Percentiles rank a stretch among this genome's conserved stretches.
Conservation (phyloP, 2,888 invertebrate species). For the Lycophotia porphyrea region DNA sequence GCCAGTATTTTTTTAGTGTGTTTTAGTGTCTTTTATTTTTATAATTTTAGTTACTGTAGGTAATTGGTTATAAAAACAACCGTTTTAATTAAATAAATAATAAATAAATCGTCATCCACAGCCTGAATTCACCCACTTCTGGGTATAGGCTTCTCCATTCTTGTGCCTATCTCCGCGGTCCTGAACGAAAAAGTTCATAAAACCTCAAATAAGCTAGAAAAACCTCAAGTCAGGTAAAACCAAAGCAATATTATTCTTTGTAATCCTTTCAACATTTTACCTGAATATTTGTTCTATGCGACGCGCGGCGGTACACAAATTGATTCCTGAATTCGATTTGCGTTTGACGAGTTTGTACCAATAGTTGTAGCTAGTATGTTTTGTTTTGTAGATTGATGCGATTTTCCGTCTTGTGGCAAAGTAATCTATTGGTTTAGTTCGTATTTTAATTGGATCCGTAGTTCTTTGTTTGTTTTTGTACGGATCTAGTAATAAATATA, state of each 20-base stretch:
- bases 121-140: too few relatives aligned
- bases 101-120: too few relatives aligned
- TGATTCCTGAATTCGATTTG: conserved; percentile 82
- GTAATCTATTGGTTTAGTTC: conserved; percentile 32
- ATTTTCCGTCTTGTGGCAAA: conserved; percentile 36
- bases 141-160: too few relatives aligned
- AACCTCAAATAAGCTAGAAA: conserved; percentile 3
- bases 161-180: too few relatives aligned
- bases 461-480: neutral
- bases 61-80: too few relatives aligned
- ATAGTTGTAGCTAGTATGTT: conserved; percentile 52
- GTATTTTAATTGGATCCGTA: conserved; percentile 38
- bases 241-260: conserved; percentile 68
- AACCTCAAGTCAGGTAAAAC: neutral
- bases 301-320: conserved; percentile 77
- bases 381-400: conserved; percentile 45
- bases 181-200: neutral
- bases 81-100: too few relatives aligned
- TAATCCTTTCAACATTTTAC: conserved; percentile 77
- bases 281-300: conserved; percentile 82
- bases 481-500: neutral
- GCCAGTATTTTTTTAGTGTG: too few relatives aligned
- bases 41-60: too few relatives aligned
- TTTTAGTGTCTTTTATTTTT: too few relatives aligned
- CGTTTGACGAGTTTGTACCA: conserved; percentile 68